Percentiles rank a stretch among this genome's conserved stretches.
Conservation (phyloP, 1,140 invertebrate species). For the Drosophila bifasciata region DNA sequence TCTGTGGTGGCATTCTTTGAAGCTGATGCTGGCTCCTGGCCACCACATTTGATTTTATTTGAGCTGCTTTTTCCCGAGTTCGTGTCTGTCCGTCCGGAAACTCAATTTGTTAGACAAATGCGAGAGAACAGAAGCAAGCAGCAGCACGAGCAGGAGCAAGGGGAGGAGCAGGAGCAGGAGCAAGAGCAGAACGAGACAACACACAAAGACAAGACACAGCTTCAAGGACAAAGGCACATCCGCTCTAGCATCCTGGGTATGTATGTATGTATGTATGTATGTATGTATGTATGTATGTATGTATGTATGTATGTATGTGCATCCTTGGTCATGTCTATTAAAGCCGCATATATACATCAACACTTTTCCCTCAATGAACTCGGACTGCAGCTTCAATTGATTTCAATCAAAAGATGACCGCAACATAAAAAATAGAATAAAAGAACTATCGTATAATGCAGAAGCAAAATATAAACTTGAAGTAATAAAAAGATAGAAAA, state of each 20-base stretch:
- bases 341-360: slow-evolving; percentile 30
- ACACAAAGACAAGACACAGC: slow-evolving; percentile 1
- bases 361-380: slow-evolving; percentile 34
- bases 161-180: slow-evolving; percentile 1
- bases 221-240: slow-evolving; percentile 24
- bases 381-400: slow-evolving; percentile 29
- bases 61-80: slow-evolving; percentile 33
- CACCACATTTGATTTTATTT: slow-evolving; percentile 53
- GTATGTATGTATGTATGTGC: too few relatives aligned
- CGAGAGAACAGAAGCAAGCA: slow-evolving; percentile 29
- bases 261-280: too few relatives aligned
- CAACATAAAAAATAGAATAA: neutral
- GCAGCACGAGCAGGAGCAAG: neutral
- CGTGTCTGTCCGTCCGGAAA: slow-evolving; percentile 49
- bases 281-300: too few relatives aligned
- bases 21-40: slow-evolving; percentile 1
- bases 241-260: neutral
- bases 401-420: slow-evolving; percentile 24
- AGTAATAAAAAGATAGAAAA: too few relatives aligned
- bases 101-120: slow-evolving; percentile 68
- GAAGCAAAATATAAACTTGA: too few relatives aligned
- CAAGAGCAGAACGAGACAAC: slow-evolving; percentile 18
- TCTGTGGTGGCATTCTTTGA: neutral
- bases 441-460: too few relatives aligned
- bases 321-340: slow-evolving; percentile 40